Evolutionary conservation across 2,113 vertebrate species (phyloP).

Genomic region (Daboia siamensis): DNA sequence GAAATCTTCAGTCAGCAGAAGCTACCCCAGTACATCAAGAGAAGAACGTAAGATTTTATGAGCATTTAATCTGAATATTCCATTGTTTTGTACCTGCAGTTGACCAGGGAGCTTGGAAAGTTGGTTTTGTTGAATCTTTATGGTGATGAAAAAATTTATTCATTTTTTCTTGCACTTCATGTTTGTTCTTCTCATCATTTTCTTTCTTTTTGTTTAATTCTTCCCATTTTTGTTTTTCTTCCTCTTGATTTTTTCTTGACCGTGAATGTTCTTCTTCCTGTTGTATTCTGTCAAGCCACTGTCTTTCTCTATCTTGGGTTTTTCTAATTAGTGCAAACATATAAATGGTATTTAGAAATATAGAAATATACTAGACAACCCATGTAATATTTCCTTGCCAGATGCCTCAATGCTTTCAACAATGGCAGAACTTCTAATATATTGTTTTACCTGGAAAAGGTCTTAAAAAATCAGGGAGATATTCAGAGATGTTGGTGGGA

Average conservation of each 20-base stretch:
- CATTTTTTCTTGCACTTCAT: slow-evolving; percentile 83
- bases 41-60: not conserved
- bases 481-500: no score
- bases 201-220: slow-evolving; percentile 74
- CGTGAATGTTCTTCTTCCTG: slow-evolving; percentile 64
- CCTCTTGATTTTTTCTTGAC: slow-evolving; percentile 66
- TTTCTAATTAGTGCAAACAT: slow-evolving; percentile 2
- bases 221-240: slow-evolving; percentile 72
- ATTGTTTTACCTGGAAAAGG: not conserved
- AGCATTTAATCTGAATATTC: not conserved
- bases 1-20: not conserved
- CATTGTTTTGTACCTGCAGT: slow-evolving; percentile 69
- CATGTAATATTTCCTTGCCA: not conserved
- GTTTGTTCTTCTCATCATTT: slow-evolving; percentile 70
- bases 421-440: not conserved
- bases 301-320: slow-evolving; percentile 74
- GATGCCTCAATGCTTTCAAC: not conserved
- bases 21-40: not conserved
- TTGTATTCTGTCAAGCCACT: slow-evolving; percentile 67
- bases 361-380: not conserved
- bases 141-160: slow-evolving; percentile 85
- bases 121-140: slow-evolving; percentile 71
- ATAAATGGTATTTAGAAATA: not conserved
- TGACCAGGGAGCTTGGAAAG: slow-evolving; percentile 77
- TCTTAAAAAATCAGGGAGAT: no score